Conservation (phyloP, 1,140 invertebrate species). For the Leptopilina boulardi region DNA sequence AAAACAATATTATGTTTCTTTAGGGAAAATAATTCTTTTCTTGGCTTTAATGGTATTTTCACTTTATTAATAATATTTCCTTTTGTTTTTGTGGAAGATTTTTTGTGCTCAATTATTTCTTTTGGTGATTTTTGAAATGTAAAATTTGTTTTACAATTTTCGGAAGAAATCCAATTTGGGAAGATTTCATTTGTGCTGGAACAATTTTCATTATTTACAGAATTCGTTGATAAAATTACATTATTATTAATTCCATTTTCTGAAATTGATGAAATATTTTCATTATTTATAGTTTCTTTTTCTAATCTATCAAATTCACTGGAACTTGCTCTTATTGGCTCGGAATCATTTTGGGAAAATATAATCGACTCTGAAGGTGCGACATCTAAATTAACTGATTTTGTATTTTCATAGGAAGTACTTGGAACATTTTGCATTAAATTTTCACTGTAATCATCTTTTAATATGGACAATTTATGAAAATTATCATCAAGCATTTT, state of each 20-base stretch:
- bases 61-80: not conserved
- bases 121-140: not conserved
- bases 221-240: not conserved
- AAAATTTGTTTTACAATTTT: not conserved
- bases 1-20: constrained; percentile 73
- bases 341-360: too few relatives aligned
- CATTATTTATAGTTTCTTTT: not conserved
- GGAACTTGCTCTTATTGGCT: too few relatives aligned
- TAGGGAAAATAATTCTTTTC: constrained; percentile 67
- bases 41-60: not conserved
- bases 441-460: too few relatives aligned
- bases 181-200: not conserved
- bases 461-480: too few relatives aligned
- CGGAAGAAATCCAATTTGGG: not conserved
- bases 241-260: not conserved
- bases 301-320: too few relatives aligned
- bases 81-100: not conserved
- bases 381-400: too few relatives aligned
- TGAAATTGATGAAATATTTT: not conserved
- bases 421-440: too few relatives aligned
- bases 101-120: not conserved
- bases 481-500: too few relatives aligned
- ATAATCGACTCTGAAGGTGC: too few relatives aligned
- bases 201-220: not conserved
- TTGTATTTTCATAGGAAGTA: too few relatives aligned